phyloP scores from a whole-genome alignment of 2,113 vertebrate species.

The Nesogale talazaci region DNA sequence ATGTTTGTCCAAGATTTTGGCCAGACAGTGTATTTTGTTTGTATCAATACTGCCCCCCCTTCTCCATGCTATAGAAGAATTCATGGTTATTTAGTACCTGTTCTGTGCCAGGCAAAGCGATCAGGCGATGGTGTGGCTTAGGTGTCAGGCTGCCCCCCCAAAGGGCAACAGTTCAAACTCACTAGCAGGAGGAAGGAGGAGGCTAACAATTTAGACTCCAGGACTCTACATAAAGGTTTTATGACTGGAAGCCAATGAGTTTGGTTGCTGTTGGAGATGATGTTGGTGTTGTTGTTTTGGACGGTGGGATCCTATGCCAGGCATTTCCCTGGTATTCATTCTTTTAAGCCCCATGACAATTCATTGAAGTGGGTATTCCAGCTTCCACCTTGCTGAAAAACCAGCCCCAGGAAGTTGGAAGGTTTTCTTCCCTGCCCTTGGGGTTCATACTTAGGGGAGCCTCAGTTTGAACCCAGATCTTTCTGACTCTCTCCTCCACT shows the following conservation, averaged over 20 bases:
- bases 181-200: no score
- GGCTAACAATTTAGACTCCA: no score
- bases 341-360: neutral
- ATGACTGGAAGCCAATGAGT: no score
- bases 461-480: neutral
- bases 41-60: neutral
- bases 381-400: neutral
- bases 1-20: neutral
- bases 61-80: fast-evolving
- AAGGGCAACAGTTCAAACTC: no score
- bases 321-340: no score
- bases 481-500: neutral
- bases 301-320: neutral
- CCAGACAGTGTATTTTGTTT: neutral
- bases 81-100: neutral
- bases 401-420: neutral
- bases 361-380: fast-evolving
- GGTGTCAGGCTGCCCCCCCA: no score
- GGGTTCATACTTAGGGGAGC: neutral
- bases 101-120: no score
- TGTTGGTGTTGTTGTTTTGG: no score
- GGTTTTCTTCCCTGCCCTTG: neutral
- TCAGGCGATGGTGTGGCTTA: no score
- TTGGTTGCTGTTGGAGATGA: no score
- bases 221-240: no score